Percentiles rank a stretch among this genome's conserved stretches.
phyloP scores from a whole-genome alignment of 2,113 vertebrate genomes.

The Orientallactaga bullata region DNA sequence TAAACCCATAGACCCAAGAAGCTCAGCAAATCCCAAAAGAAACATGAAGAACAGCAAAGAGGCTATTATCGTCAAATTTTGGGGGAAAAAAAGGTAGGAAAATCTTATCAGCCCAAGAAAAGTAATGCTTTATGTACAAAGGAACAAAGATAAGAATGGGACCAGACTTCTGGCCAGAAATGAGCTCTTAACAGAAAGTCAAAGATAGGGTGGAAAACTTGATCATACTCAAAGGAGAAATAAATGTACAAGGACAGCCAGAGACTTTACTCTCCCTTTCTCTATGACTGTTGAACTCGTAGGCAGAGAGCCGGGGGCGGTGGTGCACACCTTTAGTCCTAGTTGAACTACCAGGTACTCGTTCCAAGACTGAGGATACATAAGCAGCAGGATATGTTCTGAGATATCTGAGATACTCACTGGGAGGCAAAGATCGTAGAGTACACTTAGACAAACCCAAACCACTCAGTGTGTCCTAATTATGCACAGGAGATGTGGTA shows the following conservation, averaged over 20 bases:
- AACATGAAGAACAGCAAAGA: too few species aligned
- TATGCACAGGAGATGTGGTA: not conserved
- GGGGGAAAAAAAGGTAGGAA: too few species aligned
- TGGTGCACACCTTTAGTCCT: too few species aligned
- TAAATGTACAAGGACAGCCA: too few species aligned
- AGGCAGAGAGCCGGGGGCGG: not conserved
- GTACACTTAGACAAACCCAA: not conserved
- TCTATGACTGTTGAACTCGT: too few species aligned
- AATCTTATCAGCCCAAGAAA: too few species aligned
- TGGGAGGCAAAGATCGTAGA: too few species aligned
- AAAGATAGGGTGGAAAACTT: not conserved
- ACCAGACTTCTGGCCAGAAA: not conserved
- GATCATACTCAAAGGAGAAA: not conserved
- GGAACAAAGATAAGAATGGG: not conserved
- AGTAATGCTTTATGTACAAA: not conserved
- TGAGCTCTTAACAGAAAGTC: not conserved
- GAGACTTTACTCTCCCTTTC: too few species aligned
- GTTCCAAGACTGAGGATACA: too few species aligned
- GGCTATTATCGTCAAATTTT: too few species aligned
- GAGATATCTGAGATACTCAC: too few species aligned
- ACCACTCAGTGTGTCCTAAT: fast-evolving
- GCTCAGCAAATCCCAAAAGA: not conserved
- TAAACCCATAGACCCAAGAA: not conserved
- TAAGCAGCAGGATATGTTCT: too few species aligned
- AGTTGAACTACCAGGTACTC: fast-evolving